Conservation (phyloP, 1,140 invertebrate species). For the Polyergus mexicanus region DNA sequence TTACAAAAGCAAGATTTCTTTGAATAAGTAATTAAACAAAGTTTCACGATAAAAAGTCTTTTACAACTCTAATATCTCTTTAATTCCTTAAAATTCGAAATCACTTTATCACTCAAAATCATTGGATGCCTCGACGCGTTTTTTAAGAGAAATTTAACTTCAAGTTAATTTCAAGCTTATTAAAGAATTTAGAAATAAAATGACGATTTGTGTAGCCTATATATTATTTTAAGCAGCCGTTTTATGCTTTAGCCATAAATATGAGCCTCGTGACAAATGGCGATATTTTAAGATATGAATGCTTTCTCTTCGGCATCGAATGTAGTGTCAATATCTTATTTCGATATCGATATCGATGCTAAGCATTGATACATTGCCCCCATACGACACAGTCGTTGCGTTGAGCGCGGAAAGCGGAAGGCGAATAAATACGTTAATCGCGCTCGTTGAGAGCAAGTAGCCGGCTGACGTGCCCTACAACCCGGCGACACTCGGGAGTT, state of each 20-base stretch:
- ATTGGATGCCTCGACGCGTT: not conserved
- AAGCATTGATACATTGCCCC: not conserved
- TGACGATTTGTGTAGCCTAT: not conserved
- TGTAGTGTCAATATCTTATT: not conserved
- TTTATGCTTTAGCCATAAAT: not conserved
- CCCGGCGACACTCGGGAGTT: constrained; percentile 61
- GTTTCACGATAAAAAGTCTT: not conserved
- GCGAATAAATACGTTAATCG: constrained; percentile 61
- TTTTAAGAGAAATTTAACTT: not conserved
- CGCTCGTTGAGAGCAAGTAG: constrained; percentile 65
- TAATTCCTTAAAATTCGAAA: constrained; percentile 22
- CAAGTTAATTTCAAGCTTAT: not conserved
- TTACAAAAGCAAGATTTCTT: constrained; percentile 15
- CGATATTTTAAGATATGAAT: not conserved
- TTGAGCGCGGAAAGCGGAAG: constrained; percentile 36
- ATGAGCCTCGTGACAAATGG: not conserved
- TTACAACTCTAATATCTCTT: not conserved
- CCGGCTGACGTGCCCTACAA: constrained; percentile 61
- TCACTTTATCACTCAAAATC: not conserved
- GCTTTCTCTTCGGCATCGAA: not conserved
- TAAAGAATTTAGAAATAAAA: not conserved
- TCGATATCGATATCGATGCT: not conserved
- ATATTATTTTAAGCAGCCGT: not conserved
- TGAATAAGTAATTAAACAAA: constrained; percentile 43
- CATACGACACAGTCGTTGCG: not conserved